A percentile compares a stretch with the other conserved stretches of the same genome.
Conservation (phyloP, 2,888 invertebrate genomes). For the Osedax frankpressi region DNA sequence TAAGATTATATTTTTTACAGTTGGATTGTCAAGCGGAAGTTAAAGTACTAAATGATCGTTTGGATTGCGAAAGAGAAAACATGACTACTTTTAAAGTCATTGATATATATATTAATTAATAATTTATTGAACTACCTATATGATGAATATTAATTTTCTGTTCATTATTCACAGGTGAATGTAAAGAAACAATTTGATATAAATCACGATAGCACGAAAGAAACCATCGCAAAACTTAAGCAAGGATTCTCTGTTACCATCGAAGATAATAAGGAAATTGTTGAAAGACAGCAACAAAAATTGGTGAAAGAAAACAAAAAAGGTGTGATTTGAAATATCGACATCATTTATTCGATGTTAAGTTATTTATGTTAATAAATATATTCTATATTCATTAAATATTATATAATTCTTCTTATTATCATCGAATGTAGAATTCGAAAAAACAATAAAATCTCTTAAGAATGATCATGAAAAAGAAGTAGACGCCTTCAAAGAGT, state of each 20-base stretch:
- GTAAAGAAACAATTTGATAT: slow-evolving; percentile 26
- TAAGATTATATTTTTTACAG: slow-evolving; percentile 25
- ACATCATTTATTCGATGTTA: no score
- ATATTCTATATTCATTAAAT: no score
- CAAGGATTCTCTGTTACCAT: slow-evolving; percentile 33
- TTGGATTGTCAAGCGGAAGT: slow-evolving; percentile 32
- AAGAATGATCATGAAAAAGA: no score
- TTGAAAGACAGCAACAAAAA: slow-evolving; percentile 29
- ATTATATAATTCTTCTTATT: no score
- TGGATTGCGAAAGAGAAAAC: slow-evolving; percentile 25
- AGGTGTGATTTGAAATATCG: no score
- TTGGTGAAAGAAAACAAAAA: slow-evolving; percentile 30
- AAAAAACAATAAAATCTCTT: no score
- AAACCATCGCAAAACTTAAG: slow-evolving; percentile 31
- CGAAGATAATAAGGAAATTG: slow-evolving; percentile 33
- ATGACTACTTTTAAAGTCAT: slow-evolving; percentile 24
- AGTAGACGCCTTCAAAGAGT: no score
- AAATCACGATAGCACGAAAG: slow-evolving; percentile 23
- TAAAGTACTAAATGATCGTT: slow-evolving; percentile 27
- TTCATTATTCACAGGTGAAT: slow-evolving; percentile 18
- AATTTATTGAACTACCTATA: neutral
- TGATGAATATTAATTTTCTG: neutral
- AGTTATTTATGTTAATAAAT: no score
- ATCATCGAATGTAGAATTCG: no score
- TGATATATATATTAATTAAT: neutral